Percentiles rank a stretch among this genome's conserved stretches.
These are phyloP conservation scores for Brachionus asplanchnoidis DNA, from an alignment of 1,140 invertebrate species.

Conservation along the genomic window DNA sequence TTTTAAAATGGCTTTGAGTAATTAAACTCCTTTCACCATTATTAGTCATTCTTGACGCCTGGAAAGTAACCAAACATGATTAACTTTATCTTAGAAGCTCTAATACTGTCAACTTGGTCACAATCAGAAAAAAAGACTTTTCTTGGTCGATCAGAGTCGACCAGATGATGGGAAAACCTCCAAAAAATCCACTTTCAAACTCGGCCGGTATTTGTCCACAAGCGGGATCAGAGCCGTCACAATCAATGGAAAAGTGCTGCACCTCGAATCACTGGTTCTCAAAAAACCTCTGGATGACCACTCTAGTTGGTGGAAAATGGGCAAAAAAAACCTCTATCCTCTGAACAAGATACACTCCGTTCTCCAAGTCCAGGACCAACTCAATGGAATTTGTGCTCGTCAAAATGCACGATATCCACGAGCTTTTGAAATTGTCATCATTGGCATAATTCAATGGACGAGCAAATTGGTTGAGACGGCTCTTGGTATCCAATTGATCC, in stretches of 20 bases:
- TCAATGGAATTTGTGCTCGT: conserved; percentile 14
- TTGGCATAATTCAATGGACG: background rate
- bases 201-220: conserved; percentile 10
- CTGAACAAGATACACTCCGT: conserved; percentile 17
- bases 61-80: conserved; percentile 3
- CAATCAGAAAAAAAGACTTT: background rate
- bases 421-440: conserved; percentile 11
- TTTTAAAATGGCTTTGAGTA: no score
- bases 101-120: background rate
- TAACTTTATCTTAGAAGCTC: background rate
- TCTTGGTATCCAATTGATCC: background rate
- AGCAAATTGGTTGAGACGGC: background rate
- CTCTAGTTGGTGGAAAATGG: background rate
- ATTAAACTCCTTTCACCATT: no score
- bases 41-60: background rate
- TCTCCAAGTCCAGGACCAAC: background rate
- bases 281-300: background rate
- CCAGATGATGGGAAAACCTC: conserved; percentile 26
- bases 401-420: conserved; percentile 23
- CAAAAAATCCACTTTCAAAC: conserved; percentile 1
- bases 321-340: conserved; percentile 31
- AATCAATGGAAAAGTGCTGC: background rate
- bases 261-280: background rate
- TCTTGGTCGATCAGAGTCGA: background rate
- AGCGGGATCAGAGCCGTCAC: background rate